Base-by-base conservation (phyloP, 2,113 vertebrate genomes). In the Python bivittatus region DNA sequence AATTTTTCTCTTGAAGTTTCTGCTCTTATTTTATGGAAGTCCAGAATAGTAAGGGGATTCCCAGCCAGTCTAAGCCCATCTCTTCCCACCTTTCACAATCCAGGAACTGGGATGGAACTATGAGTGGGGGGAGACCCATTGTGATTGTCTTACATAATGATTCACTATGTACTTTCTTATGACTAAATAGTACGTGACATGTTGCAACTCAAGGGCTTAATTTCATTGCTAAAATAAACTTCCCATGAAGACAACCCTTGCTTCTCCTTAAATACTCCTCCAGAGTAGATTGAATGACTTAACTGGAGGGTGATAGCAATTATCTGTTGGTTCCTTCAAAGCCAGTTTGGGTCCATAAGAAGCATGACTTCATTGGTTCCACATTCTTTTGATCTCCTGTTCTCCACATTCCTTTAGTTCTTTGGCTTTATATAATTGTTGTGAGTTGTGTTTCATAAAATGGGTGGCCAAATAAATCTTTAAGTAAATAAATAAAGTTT, bases 151-250 rank as follows among this genome's bases (percentile, higher is more conserved):
- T 8, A 6, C 85, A 72, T 86, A 94, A 94, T 29, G 79, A 83
- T 33, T 90, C 86, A 93, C 89, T 0, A 0, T 60, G 93, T 93
- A 84, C 64, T 94, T 84, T 90, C 12, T 61, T 91, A 84, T 93
- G 91, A 96, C 89, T 92, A 95, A 95, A 95, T 86, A 88, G 90
- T 86, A 94, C 94, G 83, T 27, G 89, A 91, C 79, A 93, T 6
- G 94, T 79, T 15, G 42, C 89, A 95, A 94, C 87, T 94, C 93
- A 93, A 86, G 89, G 92, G 57, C 88, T 58, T 92, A 79, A 88
- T 79, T 92, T 58, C 93, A 85, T 38, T 92, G 89, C 90, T 33
- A 53, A 83, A 60, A 96, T 84, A 95, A 95, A 89, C 42, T 88
- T 54, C 92, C 94, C 33, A 90, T 94, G 93, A 86, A 72, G 91